Percentiles rank a stretch among this genome's conserved stretches.
Evolutionary conservation across 2,113 vertebrate species (phyloP).

Genomic region (Catharus bicknelli): DNA sequence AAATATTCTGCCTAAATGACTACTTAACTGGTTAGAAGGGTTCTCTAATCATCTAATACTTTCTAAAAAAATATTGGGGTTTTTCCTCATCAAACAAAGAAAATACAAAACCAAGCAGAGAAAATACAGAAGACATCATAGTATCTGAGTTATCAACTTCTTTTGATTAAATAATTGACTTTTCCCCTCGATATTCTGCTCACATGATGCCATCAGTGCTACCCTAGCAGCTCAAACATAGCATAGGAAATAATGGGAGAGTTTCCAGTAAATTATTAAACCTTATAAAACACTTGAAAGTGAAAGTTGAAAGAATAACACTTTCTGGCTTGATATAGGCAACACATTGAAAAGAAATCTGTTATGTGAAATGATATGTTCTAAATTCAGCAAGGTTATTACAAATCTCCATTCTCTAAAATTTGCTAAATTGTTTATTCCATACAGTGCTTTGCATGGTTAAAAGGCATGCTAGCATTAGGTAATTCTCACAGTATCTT

Average conservation of each 20-base stretch:
- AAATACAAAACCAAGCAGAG: background rate
- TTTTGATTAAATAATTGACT: background rate
- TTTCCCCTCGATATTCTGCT: background rate
- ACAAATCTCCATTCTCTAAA: background rate
- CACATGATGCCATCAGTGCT: background rate
- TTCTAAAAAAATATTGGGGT: background rate
- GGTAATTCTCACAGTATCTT: background rate
- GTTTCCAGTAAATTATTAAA: background rate
- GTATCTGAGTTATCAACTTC: background rate
- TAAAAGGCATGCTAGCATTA: background rate
- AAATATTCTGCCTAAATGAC: background rate
- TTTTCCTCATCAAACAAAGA: background rate
- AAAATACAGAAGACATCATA: background rate
- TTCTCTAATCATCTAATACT: background rate
- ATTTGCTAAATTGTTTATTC: background rate
- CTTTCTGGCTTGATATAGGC: background rate
- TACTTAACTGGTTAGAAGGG: background rate
- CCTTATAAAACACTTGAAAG: background rate
- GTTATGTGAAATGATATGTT: background rate
- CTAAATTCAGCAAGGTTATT: background rate
- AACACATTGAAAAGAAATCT: background rate
- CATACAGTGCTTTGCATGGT: background rate
- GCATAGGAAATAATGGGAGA: background rate
- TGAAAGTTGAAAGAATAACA: background rate
- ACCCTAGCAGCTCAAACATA: background rate